Evolutionary conservation across 2,113 vertebrate species (phyloP).

Genomic region (Rhagologus leucostigma): DNA sequence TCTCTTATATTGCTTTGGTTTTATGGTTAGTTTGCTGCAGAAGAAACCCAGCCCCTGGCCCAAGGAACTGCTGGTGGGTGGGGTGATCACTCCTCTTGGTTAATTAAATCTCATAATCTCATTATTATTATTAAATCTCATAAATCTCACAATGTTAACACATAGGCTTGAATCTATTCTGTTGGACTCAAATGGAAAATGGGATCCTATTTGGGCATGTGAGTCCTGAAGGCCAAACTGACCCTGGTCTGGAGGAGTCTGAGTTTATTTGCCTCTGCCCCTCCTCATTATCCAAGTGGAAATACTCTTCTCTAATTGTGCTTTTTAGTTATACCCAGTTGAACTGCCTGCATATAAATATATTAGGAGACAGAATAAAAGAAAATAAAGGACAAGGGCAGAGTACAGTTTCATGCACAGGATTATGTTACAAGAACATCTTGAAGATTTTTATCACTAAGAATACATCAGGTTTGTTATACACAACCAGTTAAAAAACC

Average conservation of each 20-base stretch:
- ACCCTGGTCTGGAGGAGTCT: neutral
- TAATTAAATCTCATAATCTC: neutral
- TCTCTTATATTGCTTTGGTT: neutral
- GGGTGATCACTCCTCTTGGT: neutral
- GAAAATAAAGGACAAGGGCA: neutral
- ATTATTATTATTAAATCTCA: neutral
- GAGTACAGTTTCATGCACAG: neutral
- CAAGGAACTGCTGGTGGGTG: neutral
- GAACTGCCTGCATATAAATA: neutral
- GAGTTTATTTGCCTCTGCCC: neutral
- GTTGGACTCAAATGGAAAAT: neutral
- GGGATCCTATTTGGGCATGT: neutral
- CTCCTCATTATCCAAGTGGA: neutral
- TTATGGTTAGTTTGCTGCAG: neutral
- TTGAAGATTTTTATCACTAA: neutral
- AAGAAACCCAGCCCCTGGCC: neutral
- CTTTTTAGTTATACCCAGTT: neutral
- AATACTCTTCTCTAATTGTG: neutral
- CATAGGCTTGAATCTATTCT: neutral
- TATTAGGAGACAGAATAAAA: neutral
- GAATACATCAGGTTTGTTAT: neutral
- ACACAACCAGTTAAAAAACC: neutral
- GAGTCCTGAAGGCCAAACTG: neutral
- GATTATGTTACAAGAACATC: neutral
- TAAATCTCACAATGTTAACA: rapidly evolving